Percentiles rank a stretch among this genome's conserved stretches.
phyloP scores from a whole-genome alignment of 2,113 vertebrate genomes.

The Cyanoderma ruficeps region DNA sequence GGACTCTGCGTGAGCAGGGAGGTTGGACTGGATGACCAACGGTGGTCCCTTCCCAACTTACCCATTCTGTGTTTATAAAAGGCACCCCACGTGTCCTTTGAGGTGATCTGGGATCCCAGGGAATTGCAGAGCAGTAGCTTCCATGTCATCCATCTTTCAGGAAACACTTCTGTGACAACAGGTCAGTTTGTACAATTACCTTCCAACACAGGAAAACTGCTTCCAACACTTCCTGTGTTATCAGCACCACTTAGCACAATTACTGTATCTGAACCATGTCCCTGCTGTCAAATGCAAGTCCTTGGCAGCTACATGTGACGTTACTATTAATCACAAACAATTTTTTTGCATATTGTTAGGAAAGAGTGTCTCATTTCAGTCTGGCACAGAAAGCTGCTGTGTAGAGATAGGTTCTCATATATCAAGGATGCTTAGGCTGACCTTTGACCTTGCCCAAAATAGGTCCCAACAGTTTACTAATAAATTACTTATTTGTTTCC shows the following conservation, averaged over 20 bases:
- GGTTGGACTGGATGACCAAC: background rate
- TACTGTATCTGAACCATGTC: background rate
- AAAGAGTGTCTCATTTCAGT: background rate
- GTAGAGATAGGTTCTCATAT: background rate
- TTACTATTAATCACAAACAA: background rate
- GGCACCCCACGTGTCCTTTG: background rate
- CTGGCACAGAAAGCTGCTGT: background rate
- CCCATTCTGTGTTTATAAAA: background rate
- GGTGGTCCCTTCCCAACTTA: background rate
- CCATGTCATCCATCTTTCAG: background rate
- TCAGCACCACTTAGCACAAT: background rate
- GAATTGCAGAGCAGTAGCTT: background rate
- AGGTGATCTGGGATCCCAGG: background rate
- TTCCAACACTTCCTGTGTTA: background rate
- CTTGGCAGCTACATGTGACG: background rate
- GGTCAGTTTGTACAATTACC: background rate
- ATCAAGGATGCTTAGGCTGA: background rate
- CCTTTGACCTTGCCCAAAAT: background rate
- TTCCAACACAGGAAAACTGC: background rate
- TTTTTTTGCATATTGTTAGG: background rate
- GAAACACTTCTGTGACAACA: rapidly evolving
- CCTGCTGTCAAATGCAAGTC: background rate
- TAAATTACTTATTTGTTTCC: background rate
- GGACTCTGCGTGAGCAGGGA: background rate
- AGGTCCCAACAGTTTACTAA: background rate